Base-by-base conservation (phyloP, 2,113 vertebrate genomes). In the Mionectes macconnelli region DNA sequence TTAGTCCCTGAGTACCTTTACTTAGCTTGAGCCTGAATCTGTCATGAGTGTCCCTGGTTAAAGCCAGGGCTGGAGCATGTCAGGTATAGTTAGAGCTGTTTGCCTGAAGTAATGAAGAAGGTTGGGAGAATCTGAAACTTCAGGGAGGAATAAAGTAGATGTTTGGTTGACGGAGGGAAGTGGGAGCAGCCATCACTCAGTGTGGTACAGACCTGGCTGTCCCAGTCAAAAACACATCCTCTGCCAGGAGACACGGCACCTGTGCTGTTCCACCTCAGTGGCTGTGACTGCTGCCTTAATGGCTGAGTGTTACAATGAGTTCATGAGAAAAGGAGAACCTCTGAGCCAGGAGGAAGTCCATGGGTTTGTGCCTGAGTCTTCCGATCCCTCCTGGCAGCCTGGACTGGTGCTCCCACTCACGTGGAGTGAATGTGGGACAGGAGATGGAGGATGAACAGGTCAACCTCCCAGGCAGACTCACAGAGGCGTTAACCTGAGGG, bases 371-470 rank as follows among this genome's bases (percentile, higher is more conserved):
- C 12, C 52, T 8, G 37, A 52, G 66, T 8, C n/a, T 31, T 16
- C 55, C 22, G 67, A 27, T 77, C 30, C 24, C 31, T 40, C 37
- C 44, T 3, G 4, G 17, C 60, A 67, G 37, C 31, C 40, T 45
- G 18, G 23, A 8, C 19, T 3, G 2, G 75, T 2, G 7, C 7
- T 56, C 23, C 18, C 35, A 3, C 78, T 73, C 28, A 2, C 0
- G 0, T 1, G 3, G 24, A 53, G n/a, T 5, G 37, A 37, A n/a
- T 1, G 1, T 1, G 37, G 64, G 39, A 53, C 35, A n/a, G 50
- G 45, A 42, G 23, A 5, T 18, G 33, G 12, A 40, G 33, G 45
- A 31, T 27, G 5, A 69, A 33, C 25, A 31, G 0, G 1, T 76
- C 84, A 59, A 0, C 15, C 47, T 72, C 35, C 27, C 13, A 20